A percentile compares a stretch with the other conserved stretches of the same genome.
Conservation (phyloP, 2,888 invertebrate species). For the Euphydryas editha region DNA sequence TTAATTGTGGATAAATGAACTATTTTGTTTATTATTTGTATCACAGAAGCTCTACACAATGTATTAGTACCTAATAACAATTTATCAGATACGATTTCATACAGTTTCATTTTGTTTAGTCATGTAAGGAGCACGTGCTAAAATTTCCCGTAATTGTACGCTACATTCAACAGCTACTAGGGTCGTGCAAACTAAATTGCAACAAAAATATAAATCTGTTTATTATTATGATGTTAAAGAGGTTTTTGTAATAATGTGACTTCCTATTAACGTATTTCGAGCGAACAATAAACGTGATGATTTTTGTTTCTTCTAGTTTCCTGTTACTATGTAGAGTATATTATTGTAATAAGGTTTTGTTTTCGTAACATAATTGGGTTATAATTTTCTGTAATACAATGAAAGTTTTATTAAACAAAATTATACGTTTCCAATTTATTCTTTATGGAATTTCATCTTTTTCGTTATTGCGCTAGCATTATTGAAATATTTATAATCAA, state of each 20-base stretch:
- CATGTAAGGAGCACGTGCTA: slow-evolving; percentile 36
- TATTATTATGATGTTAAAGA: slow-evolving; percentile 20
- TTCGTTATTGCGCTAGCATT: too few relatives aligned
- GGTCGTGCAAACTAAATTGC: slow-evolving; percentile 37
- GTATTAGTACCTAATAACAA: slow-evolving; percentile 5
- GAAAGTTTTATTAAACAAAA: too few relatives aligned
- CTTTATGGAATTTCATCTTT: too few relatives aligned
- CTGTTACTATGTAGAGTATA: neutral
- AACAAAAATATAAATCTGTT: slow-evolving; percentile 35
- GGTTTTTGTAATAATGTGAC: neutral
- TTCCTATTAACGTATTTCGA: neutral
- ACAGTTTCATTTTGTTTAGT: slow-evolving; percentile 20
- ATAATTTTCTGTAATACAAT: too few relatives aligned
- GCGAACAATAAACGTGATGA: neutral
- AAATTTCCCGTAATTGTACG: slow-evolving; percentile 36
- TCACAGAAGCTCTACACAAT: slow-evolving; percentile 9
- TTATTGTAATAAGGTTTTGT: too few relatives aligned
- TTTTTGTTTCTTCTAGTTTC: neutral
- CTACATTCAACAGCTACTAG: slow-evolving; percentile 41
- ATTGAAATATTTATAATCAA: too few relatives aligned
- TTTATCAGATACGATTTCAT: slow-evolving; percentile 19
- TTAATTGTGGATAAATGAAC: slow-evolving; percentile 41
- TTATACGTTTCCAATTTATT: too few relatives aligned
- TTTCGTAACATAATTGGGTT: too few relatives aligned
- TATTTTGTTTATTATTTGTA: slow-evolving; percentile 32